Percentiles rank a stretch among this genome's conserved stretches.
Conservation (phyloP, 2,797 vertebrate species). For the Acipenser ruthenus region DNA sequence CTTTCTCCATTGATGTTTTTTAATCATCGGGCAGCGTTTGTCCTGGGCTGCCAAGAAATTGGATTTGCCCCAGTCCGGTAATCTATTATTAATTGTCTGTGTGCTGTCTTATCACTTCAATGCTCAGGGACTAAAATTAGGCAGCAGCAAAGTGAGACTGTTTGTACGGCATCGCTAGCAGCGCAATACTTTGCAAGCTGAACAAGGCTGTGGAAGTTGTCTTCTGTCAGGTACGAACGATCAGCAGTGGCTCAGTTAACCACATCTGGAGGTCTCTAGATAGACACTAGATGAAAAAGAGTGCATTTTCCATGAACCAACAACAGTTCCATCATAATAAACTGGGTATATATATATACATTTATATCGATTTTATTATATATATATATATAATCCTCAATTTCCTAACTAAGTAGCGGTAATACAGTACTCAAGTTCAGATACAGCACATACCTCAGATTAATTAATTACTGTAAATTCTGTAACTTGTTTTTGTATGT, state of each 20-base stretch:
- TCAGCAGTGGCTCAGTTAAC: neutral
- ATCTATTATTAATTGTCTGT: constrained; percentile 38
- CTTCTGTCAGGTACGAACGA: constrained; percentile 25
- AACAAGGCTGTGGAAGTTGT: neutral
- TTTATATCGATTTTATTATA: too few species aligned
- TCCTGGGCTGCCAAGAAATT: constrained; percentile 23
- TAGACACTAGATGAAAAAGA: neutral
- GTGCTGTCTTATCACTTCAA: constrained; percentile 11
- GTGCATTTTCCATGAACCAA: constrained; percentile 22
- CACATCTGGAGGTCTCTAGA: neutral
- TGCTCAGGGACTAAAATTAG: constrained; percentile 6
- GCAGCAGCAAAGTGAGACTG: constrained; percentile 19
- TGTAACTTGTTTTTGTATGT: too few species aligned
- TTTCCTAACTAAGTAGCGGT: too few species aligned
- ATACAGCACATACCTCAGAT: too few species aligned
- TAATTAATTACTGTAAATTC: too few species aligned
- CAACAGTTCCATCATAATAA: constrained; percentile 29
- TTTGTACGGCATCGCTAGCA: constrained; percentile 32
- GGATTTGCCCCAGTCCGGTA: constrained; percentile 27
- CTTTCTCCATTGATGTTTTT: neutral
- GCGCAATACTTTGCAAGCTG: constrained; percentile 10
- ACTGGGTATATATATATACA: constrained; percentile 5
- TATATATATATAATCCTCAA: too few species aligned
- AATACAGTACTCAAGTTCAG: too few species aligned
- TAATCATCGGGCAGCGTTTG: constrained; percentile 19